Conservation (phyloP, 2,888 invertebrate species). For the Metacarcinus magister region DNA sequence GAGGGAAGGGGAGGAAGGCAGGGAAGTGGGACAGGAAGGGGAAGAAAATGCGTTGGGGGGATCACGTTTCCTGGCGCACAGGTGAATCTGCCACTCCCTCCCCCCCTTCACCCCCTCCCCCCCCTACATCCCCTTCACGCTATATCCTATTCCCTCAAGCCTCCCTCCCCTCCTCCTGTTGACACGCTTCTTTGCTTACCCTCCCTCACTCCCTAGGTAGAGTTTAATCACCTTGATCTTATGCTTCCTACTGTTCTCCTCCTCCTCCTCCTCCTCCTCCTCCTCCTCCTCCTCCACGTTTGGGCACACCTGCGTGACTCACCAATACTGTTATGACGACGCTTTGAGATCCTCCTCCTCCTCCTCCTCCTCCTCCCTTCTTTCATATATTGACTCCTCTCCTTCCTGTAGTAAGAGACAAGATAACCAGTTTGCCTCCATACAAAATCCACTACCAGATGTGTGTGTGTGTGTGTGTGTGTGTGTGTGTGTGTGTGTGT, state of each 20-base stretch:
- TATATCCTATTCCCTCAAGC: background rate
- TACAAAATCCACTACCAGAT: background rate
- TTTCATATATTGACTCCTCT: background rate
- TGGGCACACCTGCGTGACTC: background rate
- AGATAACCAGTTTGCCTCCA: background rate
- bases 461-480: slow-evolving; percentile 26
- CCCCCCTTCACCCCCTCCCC: background rate
- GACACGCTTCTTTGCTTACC: background rate
- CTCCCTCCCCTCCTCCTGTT: background rate
- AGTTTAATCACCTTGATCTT: background rate
- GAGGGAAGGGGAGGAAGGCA: background rate
- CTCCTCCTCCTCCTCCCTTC: background rate
- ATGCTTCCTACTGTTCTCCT: slow-evolving; percentile 14
- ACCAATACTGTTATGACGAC: background rate
- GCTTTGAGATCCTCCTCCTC: background rate
- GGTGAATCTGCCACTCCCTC: slow-evolving; percentile 46
- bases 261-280: slow-evolving; percentile 20
- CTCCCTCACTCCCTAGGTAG: background rate
- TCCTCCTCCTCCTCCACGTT: background rate
- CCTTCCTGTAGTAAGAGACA: background rate
- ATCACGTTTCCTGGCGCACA: slow-evolving; percentile 51
- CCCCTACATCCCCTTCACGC: background rate
- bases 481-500: slow-evolving; percentile 26
- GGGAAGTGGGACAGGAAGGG: background rate
- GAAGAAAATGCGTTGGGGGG: slow-evolving; percentile 4